Conservation (phyloP, 1,140 invertebrate genomes). For the Campoletis sonorensis region DNA sequence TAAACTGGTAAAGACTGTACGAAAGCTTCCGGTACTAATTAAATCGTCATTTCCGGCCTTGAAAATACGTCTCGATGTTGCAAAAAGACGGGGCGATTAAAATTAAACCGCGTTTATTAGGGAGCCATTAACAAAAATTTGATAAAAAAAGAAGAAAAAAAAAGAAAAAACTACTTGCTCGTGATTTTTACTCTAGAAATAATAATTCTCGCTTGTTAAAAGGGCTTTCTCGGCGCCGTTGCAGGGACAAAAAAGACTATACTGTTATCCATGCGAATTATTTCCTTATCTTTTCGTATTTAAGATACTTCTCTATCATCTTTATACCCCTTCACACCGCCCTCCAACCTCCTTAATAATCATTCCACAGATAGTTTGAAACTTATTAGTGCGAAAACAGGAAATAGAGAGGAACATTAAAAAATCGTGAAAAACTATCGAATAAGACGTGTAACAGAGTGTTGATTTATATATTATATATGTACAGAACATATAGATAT, state of each 20-base stretch:
- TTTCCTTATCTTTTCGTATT: conserved; percentile 48
- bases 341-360: conserved; percentile 58
- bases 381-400: neutral
- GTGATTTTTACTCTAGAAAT: conserved; percentile 33
- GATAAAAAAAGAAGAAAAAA: neutral
- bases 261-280: conserved; percentile 31
- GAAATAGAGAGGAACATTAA: neutral
- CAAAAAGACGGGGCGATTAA: neutral
- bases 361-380: conserved; percentile 66
- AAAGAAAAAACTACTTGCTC: neutral
- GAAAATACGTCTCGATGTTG: neutral
- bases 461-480: conserved; percentile 1
- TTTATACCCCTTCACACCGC: neutral
- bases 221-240: conserved; percentile 46
- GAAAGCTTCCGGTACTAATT: conserved; percentile 41
- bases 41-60: conserved; percentile 2
- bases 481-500: conserved; percentile 30
- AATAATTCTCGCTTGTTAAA: conserved; percentile 24
- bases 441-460: neutral
- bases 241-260: neutral
- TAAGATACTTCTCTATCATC: neutral
- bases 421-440: neutral
- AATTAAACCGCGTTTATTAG: neutral
- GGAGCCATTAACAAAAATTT: neutral
- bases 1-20: conserved; percentile 34